A percentile compares a stretch with the other conserved stretches of the same genome.
phyloP scores from a whole-genome alignment of 1,140 invertebrate species.

The Ceratitis capitata region DNA sequence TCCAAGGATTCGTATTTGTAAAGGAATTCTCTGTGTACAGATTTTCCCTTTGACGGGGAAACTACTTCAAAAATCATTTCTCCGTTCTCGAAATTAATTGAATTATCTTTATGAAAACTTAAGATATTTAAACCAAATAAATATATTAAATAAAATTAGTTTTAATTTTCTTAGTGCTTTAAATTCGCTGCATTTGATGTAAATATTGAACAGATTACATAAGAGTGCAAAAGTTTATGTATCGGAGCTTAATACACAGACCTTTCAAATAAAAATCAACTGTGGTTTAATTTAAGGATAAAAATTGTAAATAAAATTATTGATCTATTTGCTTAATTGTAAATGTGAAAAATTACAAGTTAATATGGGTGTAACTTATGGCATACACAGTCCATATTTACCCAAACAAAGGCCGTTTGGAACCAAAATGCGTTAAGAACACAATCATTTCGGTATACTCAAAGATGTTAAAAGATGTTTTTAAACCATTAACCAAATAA shows the following conservation, averaged over 20 bases:
- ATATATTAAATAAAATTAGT: not conserved
- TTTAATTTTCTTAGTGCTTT: not conserved
- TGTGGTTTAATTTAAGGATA: not conserved
- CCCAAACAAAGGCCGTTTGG: not conserved
- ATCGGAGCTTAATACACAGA: not conserved
- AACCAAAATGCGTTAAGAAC: not conserved
- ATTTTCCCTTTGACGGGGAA: constrained; percentile 10
- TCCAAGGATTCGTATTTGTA: constrained; percentile 22
- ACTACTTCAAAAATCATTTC: not conserved
- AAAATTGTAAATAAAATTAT: not conserved
- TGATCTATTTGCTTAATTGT: not conserved
- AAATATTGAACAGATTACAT: constrained; percentile 22
- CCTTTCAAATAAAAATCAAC: not conserved
- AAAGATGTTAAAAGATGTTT: not conserved
- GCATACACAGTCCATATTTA: not conserved
- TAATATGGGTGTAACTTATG: not conserved
- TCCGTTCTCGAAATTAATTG: not conserved
- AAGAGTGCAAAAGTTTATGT: not conserved
- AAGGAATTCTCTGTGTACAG: constrained; percentile 36
- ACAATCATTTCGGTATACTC: not conserved
- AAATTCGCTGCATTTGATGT: not conserved
- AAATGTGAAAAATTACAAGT: not conserved
- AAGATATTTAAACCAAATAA: not conserved
- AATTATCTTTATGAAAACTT: not conserved
- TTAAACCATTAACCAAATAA: not conserved